These are phyloP conservation scores for Sinocyclocheilus rhinocerous DNA, from an alignment of 2,113 vertebrate species.

Conservation along the genomic window DNA sequence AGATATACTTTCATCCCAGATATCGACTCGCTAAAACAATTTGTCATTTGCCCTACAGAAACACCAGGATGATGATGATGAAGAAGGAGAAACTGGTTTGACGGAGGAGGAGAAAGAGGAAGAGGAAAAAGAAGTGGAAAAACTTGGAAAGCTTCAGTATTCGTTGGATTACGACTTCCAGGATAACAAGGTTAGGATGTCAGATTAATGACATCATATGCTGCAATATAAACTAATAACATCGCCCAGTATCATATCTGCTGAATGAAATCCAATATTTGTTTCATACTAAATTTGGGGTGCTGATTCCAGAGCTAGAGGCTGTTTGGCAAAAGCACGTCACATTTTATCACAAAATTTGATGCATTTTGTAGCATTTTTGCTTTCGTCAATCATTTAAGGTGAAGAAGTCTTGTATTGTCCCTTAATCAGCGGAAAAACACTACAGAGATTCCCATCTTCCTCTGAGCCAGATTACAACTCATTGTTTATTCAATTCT, in stretches of 20 bases:
- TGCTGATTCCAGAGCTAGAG: neutral
- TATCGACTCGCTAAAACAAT: neutral
- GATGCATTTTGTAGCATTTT: neutral
- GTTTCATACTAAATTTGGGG: neutral
- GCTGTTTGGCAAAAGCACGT: neutral
- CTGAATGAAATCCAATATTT: neutral
- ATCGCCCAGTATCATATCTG: neutral
- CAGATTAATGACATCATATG: neutral
- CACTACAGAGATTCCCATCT: too few relatives aligned
- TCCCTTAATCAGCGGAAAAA: too few relatives aligned
- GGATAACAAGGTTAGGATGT: constrained; percentile 85
- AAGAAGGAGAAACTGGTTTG: constrained; percentile 88
- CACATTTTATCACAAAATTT: neutral
- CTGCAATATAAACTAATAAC: neutral
- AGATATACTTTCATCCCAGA: neutral
- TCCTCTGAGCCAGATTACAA: too few relatives aligned
- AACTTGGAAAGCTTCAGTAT: constrained; percentile 96
- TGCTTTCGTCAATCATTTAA: neutral
- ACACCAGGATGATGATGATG: constrained; percentile 89
- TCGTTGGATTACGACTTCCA: constrained; percentile 97
- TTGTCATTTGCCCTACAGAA: constrained; percentile 67
- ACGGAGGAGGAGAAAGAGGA: constrained; percentile 95
- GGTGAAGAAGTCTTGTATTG: too few relatives aligned
- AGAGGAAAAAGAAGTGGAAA: constrained; percentile 94
- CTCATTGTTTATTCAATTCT: too few relatives aligned